These are phyloP conservation scores for Andrena dorsata DNA, from an alignment of 2,888 invertebrate species.

Conservation along the genomic window DNA sequence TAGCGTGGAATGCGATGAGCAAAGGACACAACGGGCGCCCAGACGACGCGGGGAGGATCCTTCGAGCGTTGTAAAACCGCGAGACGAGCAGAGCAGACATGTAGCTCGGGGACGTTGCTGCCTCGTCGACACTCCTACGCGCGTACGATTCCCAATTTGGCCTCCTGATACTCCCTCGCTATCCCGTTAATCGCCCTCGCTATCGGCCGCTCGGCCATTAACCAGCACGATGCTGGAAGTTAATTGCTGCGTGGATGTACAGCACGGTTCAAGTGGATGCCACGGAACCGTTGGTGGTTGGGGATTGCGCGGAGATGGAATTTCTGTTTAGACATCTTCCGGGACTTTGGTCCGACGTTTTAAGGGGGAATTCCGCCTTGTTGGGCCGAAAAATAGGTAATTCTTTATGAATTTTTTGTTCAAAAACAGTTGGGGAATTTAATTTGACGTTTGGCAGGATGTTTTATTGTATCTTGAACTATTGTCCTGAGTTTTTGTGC, in stretches of 20 bases:
- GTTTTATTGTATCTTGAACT: too few relatives aligned
- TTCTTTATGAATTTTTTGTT: too few relatives aligned
- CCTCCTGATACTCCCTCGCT: constrained; percentile 20
- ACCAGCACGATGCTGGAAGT: constrained; percentile 20
- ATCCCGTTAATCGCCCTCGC: constrained; percentile 63
- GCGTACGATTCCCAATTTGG: constrained; percentile 58
- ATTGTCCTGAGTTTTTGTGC: too few relatives aligned
- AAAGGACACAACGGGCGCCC: constrained; percentile 11
- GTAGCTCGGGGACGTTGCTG: constrained; percentile 25
- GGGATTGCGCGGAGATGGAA: background rate
- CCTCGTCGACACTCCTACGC: constrained; percentile 53
- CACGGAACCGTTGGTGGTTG: background rate
- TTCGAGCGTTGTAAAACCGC: constrained; percentile 55
- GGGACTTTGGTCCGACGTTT: background rate
- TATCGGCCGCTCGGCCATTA: constrained; percentile 40
- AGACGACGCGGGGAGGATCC: constrained; percentile 19
- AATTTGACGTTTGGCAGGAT: too few relatives aligned
- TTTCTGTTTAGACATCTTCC: background rate
- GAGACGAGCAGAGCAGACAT: constrained; percentile 17
- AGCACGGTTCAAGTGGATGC: background rate
- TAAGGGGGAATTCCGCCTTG: too few relatives aligned
- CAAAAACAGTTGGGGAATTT: too few relatives aligned
- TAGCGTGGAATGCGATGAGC: constrained; percentile 74
- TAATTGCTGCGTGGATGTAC: constrained; percentile 18
- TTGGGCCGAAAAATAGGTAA: too few relatives aligned